Evolutionary conservation across 2,888 invertebrate species (phyloP), one percentile per base, ranked within the genome.

Genomic region (Latrodectus hesperus): DNA sequence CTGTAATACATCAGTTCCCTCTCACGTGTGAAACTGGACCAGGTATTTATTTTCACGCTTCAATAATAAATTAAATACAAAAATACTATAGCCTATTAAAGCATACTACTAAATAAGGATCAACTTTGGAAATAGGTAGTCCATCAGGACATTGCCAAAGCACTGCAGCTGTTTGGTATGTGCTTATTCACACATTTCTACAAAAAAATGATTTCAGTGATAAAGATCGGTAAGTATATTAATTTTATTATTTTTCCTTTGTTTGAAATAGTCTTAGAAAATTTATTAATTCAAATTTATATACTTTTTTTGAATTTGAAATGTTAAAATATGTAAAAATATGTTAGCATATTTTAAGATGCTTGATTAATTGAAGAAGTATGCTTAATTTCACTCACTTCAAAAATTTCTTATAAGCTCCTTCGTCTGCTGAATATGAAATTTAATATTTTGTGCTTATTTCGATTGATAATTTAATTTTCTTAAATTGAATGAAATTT

Each of bases 11-110:
- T 12, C 94, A 95, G 91, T 93, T 93, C 52, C 91, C 92, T 0
- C 93, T 95, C 85, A 95, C 95, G 0, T 96, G 96, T 91, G 96
- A 96, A 92, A 95, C 95, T 0, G 95, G 95, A 0, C 95, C 95
- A 0, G 96, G 92, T 90, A 90, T 82, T 16, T 67, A 68, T n/a
- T 12, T 60, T 60, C 12, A 68, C 17, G 8, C 12, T 26, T 16
- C 68, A 17, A 17, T 26, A 17, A 12, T 68, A n/a, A 17, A 12
- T 68, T 22, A 0, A 9, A 84, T 6, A 17, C 17, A 12, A 68
- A 68, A 26, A 11, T 22, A 51, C 10, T 51, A 52, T 12, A 52
- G 12, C 1, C 11, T 14, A 17, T n/a, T 17, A 73, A n/a, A 52
- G n/a, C n/a, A 10, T 51, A 9, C 6, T n/a, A n/a, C 52, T 51